Percentiles rank a stretch among this genome's conserved stretches.
These are phyloP conservation scores for Eupithecia vulgata DNA, from an alignment of 2,888 invertebrate species.

Conservation along the genomic window DNA sequence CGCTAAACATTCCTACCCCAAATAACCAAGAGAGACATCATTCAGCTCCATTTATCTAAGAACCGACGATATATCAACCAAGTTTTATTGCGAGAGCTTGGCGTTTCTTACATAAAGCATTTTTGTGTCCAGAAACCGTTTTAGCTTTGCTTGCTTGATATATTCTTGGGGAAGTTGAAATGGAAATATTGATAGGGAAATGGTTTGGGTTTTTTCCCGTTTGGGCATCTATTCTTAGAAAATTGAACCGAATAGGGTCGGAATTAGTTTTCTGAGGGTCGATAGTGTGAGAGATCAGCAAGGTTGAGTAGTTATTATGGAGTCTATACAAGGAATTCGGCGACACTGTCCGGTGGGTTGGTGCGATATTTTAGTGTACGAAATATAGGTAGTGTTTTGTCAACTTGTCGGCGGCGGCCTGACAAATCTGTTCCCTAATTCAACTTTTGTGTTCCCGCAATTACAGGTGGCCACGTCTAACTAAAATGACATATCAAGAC, in stretches of 20 bases:
- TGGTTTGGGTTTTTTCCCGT: slow-evolving; percentile 9
- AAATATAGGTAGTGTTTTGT: neutral
- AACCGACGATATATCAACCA: slow-evolving; percentile 34
- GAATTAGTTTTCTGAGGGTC: neutral
- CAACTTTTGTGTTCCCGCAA: too few species aligned
- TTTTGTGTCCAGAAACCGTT: slow-evolving; percentile 33
- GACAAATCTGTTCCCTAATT: neutral
- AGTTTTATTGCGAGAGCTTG: slow-evolving; percentile 36
- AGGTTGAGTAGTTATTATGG: neutral
- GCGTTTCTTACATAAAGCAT: slow-evolving; percentile 31
- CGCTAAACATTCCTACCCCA: slow-evolving; percentile 24
- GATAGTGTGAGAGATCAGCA: neutral
- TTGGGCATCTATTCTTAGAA: slow-evolving; percentile 7
- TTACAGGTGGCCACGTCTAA: too few species aligned
- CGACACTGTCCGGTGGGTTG: neutral
- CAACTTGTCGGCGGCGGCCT: neutral
- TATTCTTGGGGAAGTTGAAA: slow-evolving; percentile 13
- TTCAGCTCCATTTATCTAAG: slow-evolving; percentile 34
- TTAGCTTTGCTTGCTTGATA: slow-evolving; percentile 15
- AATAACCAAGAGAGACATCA: slow-evolving; percentile 28
- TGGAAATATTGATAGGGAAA: slow-evolving; percentile 18
- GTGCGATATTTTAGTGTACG: neutral
- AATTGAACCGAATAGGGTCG: neutral
- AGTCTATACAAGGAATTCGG: neutral
- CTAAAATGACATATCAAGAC: too few species aligned